These are phyloP conservation scores for Scaptomyza flava DNA, from an alignment of 2,888 invertebrate genomes.

Conservation along the genomic window DNA sequence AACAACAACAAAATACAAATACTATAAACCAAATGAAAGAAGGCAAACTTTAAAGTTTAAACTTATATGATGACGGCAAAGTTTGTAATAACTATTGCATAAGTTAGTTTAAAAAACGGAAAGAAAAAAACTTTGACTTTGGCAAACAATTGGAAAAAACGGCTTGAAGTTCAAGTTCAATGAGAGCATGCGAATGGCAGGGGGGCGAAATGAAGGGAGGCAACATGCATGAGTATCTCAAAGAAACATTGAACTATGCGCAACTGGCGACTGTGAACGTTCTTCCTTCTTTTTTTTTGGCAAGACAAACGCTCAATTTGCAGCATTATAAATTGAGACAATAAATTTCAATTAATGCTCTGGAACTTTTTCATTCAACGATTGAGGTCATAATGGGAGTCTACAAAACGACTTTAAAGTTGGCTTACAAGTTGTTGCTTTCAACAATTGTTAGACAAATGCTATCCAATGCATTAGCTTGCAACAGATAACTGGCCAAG, in stretches of 20 bases:
- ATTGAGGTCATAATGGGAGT: conserved; percentile 34
- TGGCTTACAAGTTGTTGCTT: conserved; percentile 29
- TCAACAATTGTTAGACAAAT: conserved; percentile 33
- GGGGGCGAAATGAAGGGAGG: background rate
- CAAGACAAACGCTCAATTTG: conserved; percentile 58
- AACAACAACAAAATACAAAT: conserved; percentile 30
- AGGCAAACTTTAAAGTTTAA: background rate
- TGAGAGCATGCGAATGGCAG: conserved; percentile 12
- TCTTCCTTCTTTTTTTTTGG: conserved; percentile 73
- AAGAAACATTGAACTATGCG: conserved; percentile 58
- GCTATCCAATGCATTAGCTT: conserved; percentile 11
- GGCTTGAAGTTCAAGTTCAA: conserved; percentile 75
- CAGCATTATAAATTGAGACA: conserved; percentile 75
- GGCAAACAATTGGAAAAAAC: conserved; percentile 64
- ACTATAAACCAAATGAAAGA: background rate
- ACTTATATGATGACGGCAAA: conserved; percentile 53
- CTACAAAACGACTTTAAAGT: conserved; percentile 1
- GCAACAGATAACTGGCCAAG: conserved; percentile 15
- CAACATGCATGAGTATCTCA: conserved; percentile 23
- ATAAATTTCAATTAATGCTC: conserved; percentile 78
- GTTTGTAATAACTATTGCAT: conserved; percentile 65
- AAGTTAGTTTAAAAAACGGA: conserved; percentile 13
- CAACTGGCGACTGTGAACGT: conserved; percentile 45
- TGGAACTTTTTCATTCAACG: conserved; percentile 15
- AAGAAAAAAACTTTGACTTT: conserved; percentile 62